These are phyloP conservation scores for Bellardia bayeri DNA, from an alignment of 2,888 invertebrate genomes.

Conservation along the genomic window DNA sequence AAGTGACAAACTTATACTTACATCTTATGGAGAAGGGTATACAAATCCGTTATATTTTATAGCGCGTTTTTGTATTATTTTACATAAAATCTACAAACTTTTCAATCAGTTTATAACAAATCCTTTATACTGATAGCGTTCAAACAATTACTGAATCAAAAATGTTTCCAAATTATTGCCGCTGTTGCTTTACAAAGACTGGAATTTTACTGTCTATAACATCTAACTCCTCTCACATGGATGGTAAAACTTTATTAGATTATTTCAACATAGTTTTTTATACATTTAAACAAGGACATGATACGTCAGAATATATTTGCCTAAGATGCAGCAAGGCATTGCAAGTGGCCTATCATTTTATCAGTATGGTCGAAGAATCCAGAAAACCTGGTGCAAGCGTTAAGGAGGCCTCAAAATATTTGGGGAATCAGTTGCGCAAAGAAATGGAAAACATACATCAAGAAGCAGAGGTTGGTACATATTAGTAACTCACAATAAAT, in stretches of 20 bases:
- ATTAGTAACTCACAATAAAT: neutral
- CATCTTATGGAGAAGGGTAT: no score
- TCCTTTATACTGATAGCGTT: neutral
- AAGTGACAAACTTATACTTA: no score
- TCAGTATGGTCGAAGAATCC: conserved; percentile 74
- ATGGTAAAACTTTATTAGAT: conserved; percentile 60
- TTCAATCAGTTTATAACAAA: neutral
- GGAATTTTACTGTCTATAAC: conserved; percentile 43
- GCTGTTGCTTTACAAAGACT: conserved; percentile 77
- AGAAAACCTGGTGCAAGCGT: neutral
- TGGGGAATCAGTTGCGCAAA: neutral
- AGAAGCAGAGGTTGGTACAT: conserved; percentile 1
- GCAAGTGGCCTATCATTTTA: conserved; percentile 79
- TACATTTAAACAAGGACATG: conserved; percentile 63
- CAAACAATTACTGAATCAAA: neutral
- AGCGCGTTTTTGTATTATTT: neutral
- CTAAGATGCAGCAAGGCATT: conserved; percentile 79
- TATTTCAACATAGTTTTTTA: conserved; percentile 72
- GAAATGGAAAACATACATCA: neutral
- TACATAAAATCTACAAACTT: neutral
- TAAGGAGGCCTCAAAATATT: neutral
- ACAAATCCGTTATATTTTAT: conserved; percentile 17
- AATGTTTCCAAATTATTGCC: conserved; percentile 73
- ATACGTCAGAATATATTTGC: conserved; percentile 75
- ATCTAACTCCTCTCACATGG: conserved; percentile 46